Evolutionary conservation across 1,140 invertebrate species (phyloP).

Genomic region (Lasioglossum albipes): DNA sequence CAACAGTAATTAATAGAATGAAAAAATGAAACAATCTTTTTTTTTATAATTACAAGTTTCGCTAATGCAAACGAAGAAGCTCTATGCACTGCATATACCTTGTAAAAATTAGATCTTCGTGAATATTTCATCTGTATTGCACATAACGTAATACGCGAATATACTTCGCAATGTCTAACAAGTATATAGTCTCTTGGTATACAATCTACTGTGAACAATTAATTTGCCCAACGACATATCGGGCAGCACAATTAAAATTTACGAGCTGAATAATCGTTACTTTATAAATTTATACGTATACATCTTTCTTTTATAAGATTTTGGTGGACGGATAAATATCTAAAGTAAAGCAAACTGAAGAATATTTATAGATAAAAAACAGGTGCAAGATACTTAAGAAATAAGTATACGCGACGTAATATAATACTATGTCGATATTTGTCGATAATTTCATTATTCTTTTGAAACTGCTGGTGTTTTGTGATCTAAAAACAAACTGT

Average conservation of each 20-base stretch:
- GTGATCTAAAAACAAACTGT: not conserved
- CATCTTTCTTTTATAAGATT: not conserved
- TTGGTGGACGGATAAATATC: constrained; percentile 50
- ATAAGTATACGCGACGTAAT: not conserved
- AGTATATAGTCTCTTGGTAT: not conserved
- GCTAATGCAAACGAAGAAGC: constrained; percentile 14
- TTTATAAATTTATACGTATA: not conserved
- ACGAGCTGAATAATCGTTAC: not conserved
- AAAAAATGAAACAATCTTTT: not conserved
- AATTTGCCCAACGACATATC: not conserved
- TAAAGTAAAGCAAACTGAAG: not conserved
- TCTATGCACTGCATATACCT: constrained; percentile 6
- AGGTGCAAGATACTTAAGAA: not conserved
- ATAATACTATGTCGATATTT: constrained; percentile 22
- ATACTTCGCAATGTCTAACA: not conserved
- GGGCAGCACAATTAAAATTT: not conserved
- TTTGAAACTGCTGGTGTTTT: not conserved
- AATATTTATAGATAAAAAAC: not conserved
- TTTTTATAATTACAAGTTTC: constrained; percentile 13
- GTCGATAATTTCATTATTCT: not conserved
- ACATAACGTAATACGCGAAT: not conserved
- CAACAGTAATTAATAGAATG: constrained; percentile 48
- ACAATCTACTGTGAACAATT: not conserved
- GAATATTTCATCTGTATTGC: not conserved
- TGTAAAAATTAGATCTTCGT: not conserved